Evolutionary conservation across 2,113 vertebrate genomes (phyloP).

Genomic region (Clarias macrocephalus): DNA sequence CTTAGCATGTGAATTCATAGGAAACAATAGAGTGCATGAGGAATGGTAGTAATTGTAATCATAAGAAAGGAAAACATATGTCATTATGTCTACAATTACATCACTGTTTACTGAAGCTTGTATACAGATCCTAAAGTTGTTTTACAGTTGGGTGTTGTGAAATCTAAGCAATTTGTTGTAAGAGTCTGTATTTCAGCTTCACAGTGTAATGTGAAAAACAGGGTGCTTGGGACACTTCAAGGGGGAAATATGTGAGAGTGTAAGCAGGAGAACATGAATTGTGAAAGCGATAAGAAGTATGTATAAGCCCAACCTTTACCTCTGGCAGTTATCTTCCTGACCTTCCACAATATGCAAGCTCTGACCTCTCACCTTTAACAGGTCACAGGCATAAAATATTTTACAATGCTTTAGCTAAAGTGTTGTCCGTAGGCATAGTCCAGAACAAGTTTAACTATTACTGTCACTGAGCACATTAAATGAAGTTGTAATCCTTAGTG

Average conservation of each 20-base stretch:
- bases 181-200: not conserved
- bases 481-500: not conserved
- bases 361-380: constrained; percentile 18
- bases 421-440: not conserved
- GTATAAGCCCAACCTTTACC: constrained; percentile 1
- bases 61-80: not conserved
- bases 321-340: constrained; percentile 19
- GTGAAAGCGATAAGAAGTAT: not conserved
- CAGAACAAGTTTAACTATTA: not conserved
- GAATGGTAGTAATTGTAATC: not conserved
- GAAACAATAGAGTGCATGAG: not conserved
- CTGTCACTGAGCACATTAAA: not conserved
- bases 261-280: not conserved
- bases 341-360: not conserved
- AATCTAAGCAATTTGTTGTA: not conserved
- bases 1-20: not conserved
- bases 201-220: not conserved
- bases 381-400: constrained; percentile 10
- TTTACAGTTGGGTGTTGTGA: not conserved
- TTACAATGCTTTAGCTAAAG: constrained; percentile 5
- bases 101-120: not conserved
- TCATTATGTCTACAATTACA: not conserved
- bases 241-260: not conserved
- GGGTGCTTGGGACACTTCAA: not conserved
- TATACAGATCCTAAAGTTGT: not conserved